Evolutionary conservation across 2,113 vertebrate genomes (phyloP), one percentile per base, ranked within the genome.

Genomic region (Hyla sarda): DNA sequence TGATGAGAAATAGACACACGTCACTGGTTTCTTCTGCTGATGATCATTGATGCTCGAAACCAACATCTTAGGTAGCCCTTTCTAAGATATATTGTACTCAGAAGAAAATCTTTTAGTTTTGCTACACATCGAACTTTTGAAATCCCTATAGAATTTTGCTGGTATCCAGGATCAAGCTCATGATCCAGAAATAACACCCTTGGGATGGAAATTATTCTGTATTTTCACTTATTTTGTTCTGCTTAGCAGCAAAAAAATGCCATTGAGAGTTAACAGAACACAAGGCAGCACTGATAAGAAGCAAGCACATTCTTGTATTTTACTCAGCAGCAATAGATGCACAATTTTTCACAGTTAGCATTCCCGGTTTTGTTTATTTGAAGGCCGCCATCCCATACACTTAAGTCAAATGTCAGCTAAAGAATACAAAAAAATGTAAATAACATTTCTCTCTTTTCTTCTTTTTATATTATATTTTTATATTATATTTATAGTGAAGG

Each of bases 171-270:
- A 80, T 80, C 34, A 60, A 32, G 52, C 32, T 78, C 2, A 32
- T 23, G 52, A 56, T 52, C 47, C 48, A 34, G 17, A 80, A n/a
- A 41, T 45, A 45, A 62, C 13, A 25, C 77, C 60, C 32, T 80
- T 21, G 77, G 54, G 77, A 45, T 14, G 34, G 54, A 34, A 10
- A n/a, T 25, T 41, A 60, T 79, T 79, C 17, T 79, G 76, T 34
- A 30, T 52, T 52, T n/a, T n/a, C n/a, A 80, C 23, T 60, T 30
- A 41, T 58, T 79, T 37, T 79, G 76, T 75, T 48, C 21, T 37
- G 37, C 71, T 28, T 50, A 30, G 47, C 77, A 41, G 21, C 23
- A 60, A 41, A 79, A 41, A 79, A 60, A 58, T 79, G 48, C 52
- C 54, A 62, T 34, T 1, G 48, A 30, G n/a, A 30, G 47, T 41